These are phyloP conservation scores for Microcebus lehilahytsara DNA, from an alignment of 2,113 vertebrate species.

Conservation along the genomic window DNA sequence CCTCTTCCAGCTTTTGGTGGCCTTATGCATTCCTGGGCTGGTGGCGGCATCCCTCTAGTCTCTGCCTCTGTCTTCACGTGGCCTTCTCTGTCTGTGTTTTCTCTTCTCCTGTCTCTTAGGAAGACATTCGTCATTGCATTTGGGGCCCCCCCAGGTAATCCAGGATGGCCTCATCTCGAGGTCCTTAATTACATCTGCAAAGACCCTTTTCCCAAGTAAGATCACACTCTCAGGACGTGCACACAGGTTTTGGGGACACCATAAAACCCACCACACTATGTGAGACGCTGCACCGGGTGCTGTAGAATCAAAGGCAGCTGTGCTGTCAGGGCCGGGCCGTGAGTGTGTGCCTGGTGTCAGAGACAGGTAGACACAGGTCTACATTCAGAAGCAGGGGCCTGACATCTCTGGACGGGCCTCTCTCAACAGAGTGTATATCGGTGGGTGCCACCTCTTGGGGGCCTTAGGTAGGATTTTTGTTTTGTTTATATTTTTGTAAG, in stretches of 20 bases:
- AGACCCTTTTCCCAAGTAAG: background rate
- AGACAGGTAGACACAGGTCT: background rate
- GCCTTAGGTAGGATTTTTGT: background rate
- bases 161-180: background rate
- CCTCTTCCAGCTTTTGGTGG: background rate
- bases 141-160: background rate
- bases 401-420: background rate
- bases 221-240: background rate
- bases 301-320: background rate
- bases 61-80: background rate
- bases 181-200: background rate
- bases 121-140: background rate
- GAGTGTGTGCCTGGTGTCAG: background rate
- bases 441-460: background rate
- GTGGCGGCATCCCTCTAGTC: no score
- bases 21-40: background rate
- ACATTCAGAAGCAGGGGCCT: background rate
- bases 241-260: background rate
- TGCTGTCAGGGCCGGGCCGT: background rate
- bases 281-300: no score
- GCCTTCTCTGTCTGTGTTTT: background rate
- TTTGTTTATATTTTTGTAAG: slow-evolving; percentile 10
- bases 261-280: background rate
- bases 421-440: background rate
- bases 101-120: background rate